phyloP scores from a whole-genome alignment of 2,888 invertebrate genomes.

The Alitta virens region DNA sequence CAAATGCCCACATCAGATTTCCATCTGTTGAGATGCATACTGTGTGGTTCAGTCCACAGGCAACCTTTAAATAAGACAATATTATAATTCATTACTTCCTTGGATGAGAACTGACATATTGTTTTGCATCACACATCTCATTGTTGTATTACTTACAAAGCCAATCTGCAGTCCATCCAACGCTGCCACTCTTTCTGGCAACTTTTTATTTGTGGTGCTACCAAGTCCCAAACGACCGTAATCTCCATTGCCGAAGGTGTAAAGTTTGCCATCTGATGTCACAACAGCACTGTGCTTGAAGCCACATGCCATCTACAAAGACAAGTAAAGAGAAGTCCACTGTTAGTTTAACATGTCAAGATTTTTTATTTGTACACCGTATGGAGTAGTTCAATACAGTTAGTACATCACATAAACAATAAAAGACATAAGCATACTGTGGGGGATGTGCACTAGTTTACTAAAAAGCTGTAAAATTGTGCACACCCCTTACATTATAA shows the following conservation, averaged over 20 bases:
- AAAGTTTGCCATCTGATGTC: slow-evolving; percentile 66
- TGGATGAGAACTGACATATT: background rate
- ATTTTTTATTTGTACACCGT: too few relatives aligned
- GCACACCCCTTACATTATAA: too few relatives aligned
- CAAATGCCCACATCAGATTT: slow-evolving; percentile 65
- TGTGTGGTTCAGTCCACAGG: slow-evolving; percentile 68
- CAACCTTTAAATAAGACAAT: slow-evolving; percentile 51
- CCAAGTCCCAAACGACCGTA: slow-evolving; percentile 65
- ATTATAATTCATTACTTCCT: background rate
- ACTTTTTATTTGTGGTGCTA: slow-evolving; percentile 64
- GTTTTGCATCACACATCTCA: background rate
- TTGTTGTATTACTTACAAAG: slow-evolving; percentile 34
- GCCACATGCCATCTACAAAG: slow-evolving; percentile 62
- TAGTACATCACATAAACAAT: too few relatives aligned
- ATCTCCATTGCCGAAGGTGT: slow-evolving; percentile 68
- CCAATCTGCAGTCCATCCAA: slow-evolving; percentile 62
- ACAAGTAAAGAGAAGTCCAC: too few relatives aligned
- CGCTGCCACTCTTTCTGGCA: slow-evolving; percentile 63
- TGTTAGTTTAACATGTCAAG: too few relatives aligned
- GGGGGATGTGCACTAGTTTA: too few relatives aligned
- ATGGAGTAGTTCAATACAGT: too few relatives aligned
- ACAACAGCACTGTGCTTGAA: slow-evolving; percentile 69
- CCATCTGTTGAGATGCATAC: slow-evolving; percentile 65
- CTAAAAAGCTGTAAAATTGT: too few relatives aligned
- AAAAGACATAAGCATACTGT: too few relatives aligned